A percentile compares a stretch with the other conserved stretches of the same genome.
Evolutionary conservation across 92 coral and sea anemone genomes (phyloP).

Genomic region (Porites rus): DNA sequence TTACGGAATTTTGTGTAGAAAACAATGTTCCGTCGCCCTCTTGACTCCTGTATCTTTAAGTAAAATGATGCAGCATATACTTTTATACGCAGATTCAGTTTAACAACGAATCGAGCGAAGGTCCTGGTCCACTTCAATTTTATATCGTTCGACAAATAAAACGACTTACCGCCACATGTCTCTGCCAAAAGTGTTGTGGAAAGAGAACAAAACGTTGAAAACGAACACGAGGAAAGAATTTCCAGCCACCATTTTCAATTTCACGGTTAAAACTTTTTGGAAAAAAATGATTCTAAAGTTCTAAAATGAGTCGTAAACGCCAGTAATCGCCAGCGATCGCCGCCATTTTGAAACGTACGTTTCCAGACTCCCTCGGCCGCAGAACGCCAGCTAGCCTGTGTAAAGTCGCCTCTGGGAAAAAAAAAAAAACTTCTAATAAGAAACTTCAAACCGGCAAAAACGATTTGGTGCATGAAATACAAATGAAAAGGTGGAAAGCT

Average conservation of each 20-base stretch:
- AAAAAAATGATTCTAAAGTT: too few relatives aligned
- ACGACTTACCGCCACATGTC: constrained; percentile 69
- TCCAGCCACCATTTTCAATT: background rate
- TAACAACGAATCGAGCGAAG: background rate
- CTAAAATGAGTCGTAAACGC: too few relatives aligned
- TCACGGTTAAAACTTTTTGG: too few relatives aligned
- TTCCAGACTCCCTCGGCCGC: too few relatives aligned
- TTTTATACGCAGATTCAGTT: background rate
- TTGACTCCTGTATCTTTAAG: constrained; percentile 31
- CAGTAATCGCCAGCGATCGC: too few relatives aligned
- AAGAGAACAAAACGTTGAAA: background rate
- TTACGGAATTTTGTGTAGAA: constrained; percentile 27
- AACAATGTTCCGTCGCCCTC: constrained; percentile 49
- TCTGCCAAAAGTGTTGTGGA: background rate
- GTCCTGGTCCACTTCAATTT: too few relatives aligned
- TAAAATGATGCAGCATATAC: background rate
- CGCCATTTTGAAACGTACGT: too few relatives aligned
- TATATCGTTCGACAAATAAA: background rate
- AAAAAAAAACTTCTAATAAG: too few relatives aligned
- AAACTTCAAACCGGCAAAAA: background rate
- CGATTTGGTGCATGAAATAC: background rate
- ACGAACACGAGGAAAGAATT: background rate
- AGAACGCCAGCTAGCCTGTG: too few relatives aligned
- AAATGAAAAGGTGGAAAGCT: background rate
- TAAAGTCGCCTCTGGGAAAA: too few relatives aligned